Percentiles rank a stretch among this genome's conserved stretches.
phyloP scores from a whole-genome alignment of 2,113 vertebrate species.

The Cacatua alba region DNA sequence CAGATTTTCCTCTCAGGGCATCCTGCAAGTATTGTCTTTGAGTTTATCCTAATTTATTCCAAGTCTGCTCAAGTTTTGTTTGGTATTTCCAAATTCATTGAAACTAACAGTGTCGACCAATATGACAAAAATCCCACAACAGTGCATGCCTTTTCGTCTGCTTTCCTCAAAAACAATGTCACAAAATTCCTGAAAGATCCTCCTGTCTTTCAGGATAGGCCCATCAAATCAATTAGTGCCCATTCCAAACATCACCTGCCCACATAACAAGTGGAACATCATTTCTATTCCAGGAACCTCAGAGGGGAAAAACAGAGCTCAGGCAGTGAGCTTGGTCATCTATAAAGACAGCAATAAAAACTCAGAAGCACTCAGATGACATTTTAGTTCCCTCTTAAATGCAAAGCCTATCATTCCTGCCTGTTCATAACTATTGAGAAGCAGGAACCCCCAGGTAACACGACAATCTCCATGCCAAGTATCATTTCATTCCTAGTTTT shows the following conservation, averaged over 20 bases:
- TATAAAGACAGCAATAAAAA: background rate
- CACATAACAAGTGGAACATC: background rate
- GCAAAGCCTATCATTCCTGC: background rate
- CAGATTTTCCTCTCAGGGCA: background rate
- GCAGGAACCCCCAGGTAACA: background rate
- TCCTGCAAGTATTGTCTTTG: background rate
- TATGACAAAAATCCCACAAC: background rate
- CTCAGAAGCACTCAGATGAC: background rate
- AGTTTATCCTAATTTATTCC: constrained; percentile 54
- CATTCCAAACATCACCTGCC: background rate
- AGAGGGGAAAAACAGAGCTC: background rate
- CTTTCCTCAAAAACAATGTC: background rate
- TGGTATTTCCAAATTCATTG: constrained; percentile 18
- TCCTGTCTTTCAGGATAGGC: background rate
- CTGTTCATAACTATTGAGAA: background rate
- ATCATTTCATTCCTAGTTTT: background rate
- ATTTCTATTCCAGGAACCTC: background rate
- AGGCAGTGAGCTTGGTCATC: background rate
- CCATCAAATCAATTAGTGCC: background rate
- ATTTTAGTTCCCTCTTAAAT: background rate
- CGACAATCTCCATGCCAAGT: background rate
- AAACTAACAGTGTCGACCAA: background rate
- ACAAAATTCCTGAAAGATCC: background rate
- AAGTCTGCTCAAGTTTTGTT: background rate
- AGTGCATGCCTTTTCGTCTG: background rate